Evolutionary conservation across 2,113 vertebrate species (phyloP), one percentile per base, ranked within the genome.

Genomic region (Callipepla squamata): DNA sequence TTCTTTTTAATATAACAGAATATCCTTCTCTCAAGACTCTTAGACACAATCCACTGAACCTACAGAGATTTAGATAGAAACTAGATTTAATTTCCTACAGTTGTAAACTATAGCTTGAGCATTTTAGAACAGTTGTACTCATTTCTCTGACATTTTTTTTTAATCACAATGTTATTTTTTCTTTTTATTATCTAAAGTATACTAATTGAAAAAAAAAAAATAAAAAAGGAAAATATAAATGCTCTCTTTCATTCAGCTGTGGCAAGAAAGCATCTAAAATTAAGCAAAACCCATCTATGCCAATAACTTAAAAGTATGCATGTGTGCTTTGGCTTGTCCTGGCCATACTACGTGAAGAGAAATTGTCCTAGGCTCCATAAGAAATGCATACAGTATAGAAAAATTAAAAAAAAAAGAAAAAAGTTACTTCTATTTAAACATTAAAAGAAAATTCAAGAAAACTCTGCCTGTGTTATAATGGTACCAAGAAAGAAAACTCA

Each of bases 271-370:
- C 20, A 30, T 40, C 20, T 66, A 51, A 48, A 47, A 20, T 17
- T 0, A 1, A 80, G 65, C 15, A 80, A 80, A 69, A 8, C 7
- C 42, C 34, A 11, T 48, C 22, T 21, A 34, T 0, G 0, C 5
- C 38, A 69, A 55, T 18, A 84, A 44, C 5, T 67, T 40, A 55
- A 87, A 87, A 55, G 38, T 11, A 20, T 32, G 10, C 30, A 57
- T 6, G 2, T 11, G 28, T 55, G 16, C 10, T 17, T 30, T 55
- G 16, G 28, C 28, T 32, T 32, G 28, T 16, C 16, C 15, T 11
- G 28, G 28, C 16, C 53, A 32, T 18, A 57, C 30, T 57, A 30
- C 32, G 53, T 11, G 53, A 57, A 32, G 53, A 57, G 6, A 17
- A 57, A 57, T 57, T 32, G 53, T 57, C 28, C 10, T 18, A 30